Evolutionary conservation across 2,888 invertebrate species (phyloP).

Genomic region (Oscheius sp.): DNA sequence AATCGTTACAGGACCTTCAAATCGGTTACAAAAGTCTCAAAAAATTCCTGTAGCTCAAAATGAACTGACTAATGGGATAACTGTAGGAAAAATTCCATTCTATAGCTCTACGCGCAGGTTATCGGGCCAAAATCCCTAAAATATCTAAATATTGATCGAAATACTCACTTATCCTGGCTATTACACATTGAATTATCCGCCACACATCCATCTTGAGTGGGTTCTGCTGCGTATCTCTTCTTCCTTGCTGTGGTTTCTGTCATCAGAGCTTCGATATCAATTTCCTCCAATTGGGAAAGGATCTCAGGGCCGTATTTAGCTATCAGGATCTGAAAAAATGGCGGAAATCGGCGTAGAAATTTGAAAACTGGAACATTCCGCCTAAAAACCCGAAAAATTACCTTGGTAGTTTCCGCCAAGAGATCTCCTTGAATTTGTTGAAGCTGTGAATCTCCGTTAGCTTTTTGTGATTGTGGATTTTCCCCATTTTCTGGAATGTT

Average conservation of each 20-base stretch:
- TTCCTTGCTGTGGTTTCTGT: not conserved
- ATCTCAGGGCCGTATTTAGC: slow-evolving; percentile 19
- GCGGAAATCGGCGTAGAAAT: no score
- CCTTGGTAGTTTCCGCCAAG: slow-evolving; percentile 25
- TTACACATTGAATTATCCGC: slow-evolving; percentile 6
- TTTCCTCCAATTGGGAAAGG: slow-evolving; percentile 20
- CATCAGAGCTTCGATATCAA: slow-evolving; percentile 27
- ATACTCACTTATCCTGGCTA: slow-evolving; percentile 19
- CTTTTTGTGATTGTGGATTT: slow-evolving; percentile 25
- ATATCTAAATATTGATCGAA: no score
- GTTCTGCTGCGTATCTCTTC: slow-evolving; percentile 10
- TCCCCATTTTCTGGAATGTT: slow-evolving; percentile 12
- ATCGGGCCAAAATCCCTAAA: no score
- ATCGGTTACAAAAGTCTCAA: no score
- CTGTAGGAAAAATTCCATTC: no score
- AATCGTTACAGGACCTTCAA: no score
- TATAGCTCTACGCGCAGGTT: no score
- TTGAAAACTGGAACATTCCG: no score
- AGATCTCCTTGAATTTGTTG: slow-evolving; percentile 35
- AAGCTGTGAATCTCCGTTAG: slow-evolving; percentile 32
- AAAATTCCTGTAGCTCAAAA: no score
- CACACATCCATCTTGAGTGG: not conserved
- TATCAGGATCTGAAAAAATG: slow-evolving; percentile 19
- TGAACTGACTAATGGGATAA: no score
- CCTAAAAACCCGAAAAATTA: not conserved